Evolutionary conservation across 2,888 invertebrate genomes (phyloP).

Genomic region (Pollenia amentaria): DNA sequence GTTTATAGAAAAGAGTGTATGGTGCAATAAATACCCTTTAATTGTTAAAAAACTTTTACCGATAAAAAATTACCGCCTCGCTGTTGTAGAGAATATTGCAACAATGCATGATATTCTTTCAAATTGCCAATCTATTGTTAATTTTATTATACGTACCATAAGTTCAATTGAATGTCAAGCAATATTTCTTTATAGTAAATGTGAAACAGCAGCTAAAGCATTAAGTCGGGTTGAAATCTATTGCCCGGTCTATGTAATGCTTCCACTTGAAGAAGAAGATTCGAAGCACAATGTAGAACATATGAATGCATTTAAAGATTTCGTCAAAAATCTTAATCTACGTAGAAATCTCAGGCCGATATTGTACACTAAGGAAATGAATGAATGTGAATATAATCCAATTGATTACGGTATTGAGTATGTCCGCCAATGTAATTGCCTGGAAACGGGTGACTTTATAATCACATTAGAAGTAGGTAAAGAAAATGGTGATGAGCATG

Average conservation of each 20-base stretch:
- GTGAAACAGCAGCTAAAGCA: slow-evolving; percentile 79
- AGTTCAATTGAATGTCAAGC: slow-evolving; percentile 82
- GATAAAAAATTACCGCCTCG: slow-evolving; percentile 78
- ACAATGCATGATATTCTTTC: slow-evolving; percentile 77
- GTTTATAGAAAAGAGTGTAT: slow-evolving; percentile 82
- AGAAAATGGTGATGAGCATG: slow-evolving; percentile 78
- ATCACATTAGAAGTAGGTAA: slow-evolving; percentile 80
- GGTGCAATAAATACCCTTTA: slow-evolving; percentile 82
- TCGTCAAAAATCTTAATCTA: slow-evolving; percentile 79
- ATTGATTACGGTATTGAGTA: slow-evolving; percentile 81
- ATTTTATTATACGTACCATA: slow-evolving; percentile 82
- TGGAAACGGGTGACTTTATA: slow-evolving; percentile 82
- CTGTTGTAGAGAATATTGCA: slow-evolving; percentile 77
- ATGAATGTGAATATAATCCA: slow-evolving; percentile 76
- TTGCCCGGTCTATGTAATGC: slow-evolving; percentile 82
- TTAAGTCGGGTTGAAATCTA: slow-evolving; percentile 81
- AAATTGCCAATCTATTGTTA: slow-evolving; percentile 79
- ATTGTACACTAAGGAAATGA: slow-evolving; percentile 78
- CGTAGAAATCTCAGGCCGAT: slow-evolving; percentile 80
- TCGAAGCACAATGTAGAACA: slow-evolving; percentile 69
- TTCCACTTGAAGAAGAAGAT: slow-evolving; percentile 77
- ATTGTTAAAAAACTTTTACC: slow-evolving; percentile 83
- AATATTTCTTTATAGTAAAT: slow-evolving; percentile 79
- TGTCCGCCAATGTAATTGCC: slow-evolving; percentile 77
- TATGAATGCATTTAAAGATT: slow-evolving; percentile 74